Percentiles rank a stretch among this genome's conserved stretches.
phyloP scores from a whole-genome alignment of 2,113 vertebrate genomes.

The Corythornis madagascariensis region DNA sequence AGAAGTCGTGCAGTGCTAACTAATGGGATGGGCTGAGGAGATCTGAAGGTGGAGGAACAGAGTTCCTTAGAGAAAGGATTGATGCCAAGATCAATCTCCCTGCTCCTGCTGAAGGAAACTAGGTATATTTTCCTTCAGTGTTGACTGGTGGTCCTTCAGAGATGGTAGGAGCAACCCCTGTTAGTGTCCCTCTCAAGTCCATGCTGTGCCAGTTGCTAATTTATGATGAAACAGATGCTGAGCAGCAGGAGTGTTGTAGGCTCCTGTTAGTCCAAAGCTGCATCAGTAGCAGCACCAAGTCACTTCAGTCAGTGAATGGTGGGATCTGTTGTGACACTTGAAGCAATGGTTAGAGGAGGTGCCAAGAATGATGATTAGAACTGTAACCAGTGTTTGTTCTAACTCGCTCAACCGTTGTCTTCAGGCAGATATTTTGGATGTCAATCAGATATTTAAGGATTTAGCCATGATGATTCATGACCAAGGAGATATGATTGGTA shows the following conservation, averaged over 20 bases:
- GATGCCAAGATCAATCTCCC: background rate
- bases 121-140: background rate
- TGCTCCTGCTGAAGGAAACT: background rate
- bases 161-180: background rate
- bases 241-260: background rate
- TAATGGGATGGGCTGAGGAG: slow-evolving; percentile 17
- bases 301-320: background rate
- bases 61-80: background rate
- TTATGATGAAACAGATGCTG: background rate
- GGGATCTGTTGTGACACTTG: background rate
- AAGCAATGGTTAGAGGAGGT: background rate
- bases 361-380: background rate
- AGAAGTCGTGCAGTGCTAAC: background rate
- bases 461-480: slow-evolving; percentile 98
- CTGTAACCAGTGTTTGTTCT: background rate
- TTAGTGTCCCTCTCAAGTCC: background rate
- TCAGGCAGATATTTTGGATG: slow-evolving; percentile 96
- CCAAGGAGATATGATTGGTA: slow-evolving; percentile 97
- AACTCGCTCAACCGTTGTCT: slow-evolving; percentile 45
- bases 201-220: background rate
- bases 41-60: background rate
- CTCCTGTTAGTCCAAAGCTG: background rate
- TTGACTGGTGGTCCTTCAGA: background rate
- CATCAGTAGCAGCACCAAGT: background rate
- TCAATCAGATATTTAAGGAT: slow-evolving; percentile 99